phyloP scores from a whole-genome alignment of 2,888 invertebrate genomes.

The Nemotelus nigrinus region DNA sequence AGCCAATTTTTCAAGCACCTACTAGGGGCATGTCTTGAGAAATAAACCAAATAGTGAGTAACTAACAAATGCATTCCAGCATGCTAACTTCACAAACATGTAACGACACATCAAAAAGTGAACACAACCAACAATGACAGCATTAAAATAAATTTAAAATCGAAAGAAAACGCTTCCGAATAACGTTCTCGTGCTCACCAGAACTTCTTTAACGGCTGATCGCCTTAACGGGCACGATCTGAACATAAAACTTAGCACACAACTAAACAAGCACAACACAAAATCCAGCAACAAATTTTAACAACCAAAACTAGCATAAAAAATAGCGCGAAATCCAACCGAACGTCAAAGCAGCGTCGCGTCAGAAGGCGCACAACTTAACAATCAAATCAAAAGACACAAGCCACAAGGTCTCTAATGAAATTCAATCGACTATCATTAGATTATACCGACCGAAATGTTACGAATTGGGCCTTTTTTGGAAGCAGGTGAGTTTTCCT shows the following conservation, averaged over 20 bases:
- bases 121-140: conserved; percentile 4
- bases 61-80: background rate
- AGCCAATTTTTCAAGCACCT: no score
- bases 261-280: conserved; percentile 14
- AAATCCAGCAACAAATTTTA: background rate
- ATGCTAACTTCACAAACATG: background rate
- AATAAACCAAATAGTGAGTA: no score
- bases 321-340: conserved; percentile 1
- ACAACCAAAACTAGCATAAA: background rate
- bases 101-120: background rate
- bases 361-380: conserved; percentile 2
- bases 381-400: background rate
- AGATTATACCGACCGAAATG: conserved; percentile 4
- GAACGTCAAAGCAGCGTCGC: background rate
- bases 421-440: background rate
- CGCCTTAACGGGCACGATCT: no score
- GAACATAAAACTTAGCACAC: background rate
- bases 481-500: conserved; percentile 22
- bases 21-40: no score
- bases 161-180: no score
- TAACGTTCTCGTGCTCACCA: no score
- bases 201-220: no score
- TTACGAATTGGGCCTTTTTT: conserved; percentile 22
- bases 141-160: background rate
- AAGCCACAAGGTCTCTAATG: background rate